Percentiles rank a stretch among this genome's conserved stretches.
Evolutionary conservation across 2,113 vertebrate genomes (phyloP).

Genomic region (Oophaga pumilio): DNA sequence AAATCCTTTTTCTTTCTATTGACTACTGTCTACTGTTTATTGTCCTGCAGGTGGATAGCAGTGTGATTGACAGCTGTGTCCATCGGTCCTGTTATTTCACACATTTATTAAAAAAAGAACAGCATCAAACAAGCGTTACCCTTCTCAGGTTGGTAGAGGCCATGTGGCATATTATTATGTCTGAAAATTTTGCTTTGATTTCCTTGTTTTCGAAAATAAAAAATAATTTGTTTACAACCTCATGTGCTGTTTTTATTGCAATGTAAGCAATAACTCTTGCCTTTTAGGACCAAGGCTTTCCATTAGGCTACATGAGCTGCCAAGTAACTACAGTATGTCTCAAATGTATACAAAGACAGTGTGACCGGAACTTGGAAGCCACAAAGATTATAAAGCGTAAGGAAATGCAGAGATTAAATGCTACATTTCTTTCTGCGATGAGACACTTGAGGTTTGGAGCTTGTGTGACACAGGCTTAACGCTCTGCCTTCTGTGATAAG

Average conservation of each 20-base stretch:
- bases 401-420: slow-evolving; percentile 4
- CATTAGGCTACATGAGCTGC: not conserved
- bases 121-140: not conserved
- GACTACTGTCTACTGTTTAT: too few species aligned
- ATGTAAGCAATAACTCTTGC: not conserved
- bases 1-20: too few species aligned
- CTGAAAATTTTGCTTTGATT: not conserved
- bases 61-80: too few species aligned
- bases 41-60: too few species aligned
- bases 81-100: too few species aligned
- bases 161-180: not conserved
- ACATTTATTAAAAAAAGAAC: not conserved
- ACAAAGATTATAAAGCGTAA: not conserved
- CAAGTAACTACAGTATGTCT: not conserved
- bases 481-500: slow-evolving; percentile 15
- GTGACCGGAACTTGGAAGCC: not conserved
- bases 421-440: slow-evolving; percentile 13
- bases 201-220: not conserved
- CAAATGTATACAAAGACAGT: not conserved
- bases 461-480: slow-evolving; percentile 20
- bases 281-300: not conserved
- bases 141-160: not conserved
- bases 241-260: not conserved
- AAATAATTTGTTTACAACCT: not conserved
- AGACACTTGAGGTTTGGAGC: slow-evolving; percentile 29